Percentiles rank a stretch among this genome's conserved stretches.
These are phyloP conservation scores for Hypotaenidia okinawae DNA, from an alignment of 2,797 vertebrate species.

Conservation along the genomic window DNA sequence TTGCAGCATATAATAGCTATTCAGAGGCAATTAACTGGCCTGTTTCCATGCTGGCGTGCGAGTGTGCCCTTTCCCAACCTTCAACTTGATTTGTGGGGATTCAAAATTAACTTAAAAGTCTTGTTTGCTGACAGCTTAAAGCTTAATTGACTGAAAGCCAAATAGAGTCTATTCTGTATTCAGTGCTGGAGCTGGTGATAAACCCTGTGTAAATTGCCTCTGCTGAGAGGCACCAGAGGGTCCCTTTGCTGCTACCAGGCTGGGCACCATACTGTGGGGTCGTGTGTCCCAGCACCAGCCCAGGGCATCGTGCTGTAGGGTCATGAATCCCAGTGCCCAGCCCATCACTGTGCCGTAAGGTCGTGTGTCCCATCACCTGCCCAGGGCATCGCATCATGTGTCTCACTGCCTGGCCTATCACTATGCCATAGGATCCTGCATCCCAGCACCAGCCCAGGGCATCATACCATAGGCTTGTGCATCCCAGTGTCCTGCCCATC, in stretches of 20 bases:
- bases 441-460: too few species aligned
- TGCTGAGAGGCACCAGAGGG: constrained; percentile 67
- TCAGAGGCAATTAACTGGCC: constrained; percentile 83
- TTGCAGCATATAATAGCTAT: constrained; percentile 79
- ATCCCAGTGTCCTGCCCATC: too few species aligned
- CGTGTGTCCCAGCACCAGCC: background rate
- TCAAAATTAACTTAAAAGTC: constrained; percentile 87
- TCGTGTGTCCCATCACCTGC: background rate
- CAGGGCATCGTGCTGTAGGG: background rate
- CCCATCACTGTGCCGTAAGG: background rate
- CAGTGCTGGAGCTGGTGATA: constrained; percentile 77
- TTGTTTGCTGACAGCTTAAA: constrained; percentile 90
- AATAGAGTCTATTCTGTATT: constrained; percentile 84
- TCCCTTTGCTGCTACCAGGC: background rate
- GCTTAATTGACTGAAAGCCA: constrained; percentile 89
- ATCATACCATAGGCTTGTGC: too few species aligned
- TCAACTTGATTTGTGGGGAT: constrained; percentile 81
- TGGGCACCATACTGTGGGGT: background rate
- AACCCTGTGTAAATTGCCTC: constrained; percentile 77
- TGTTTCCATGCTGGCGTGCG: constrained; percentile 73
- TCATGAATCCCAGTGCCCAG: background rate
- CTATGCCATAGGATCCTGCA: too few species aligned
- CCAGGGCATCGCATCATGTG: too few species aligned
- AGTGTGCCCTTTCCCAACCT: constrained; percentile 81
- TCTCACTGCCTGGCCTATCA: too few species aligned